Evolutionary conservation across 2,113 vertebrate genomes (phyloP).

Genomic region (Arenaria interpres): DNA sequence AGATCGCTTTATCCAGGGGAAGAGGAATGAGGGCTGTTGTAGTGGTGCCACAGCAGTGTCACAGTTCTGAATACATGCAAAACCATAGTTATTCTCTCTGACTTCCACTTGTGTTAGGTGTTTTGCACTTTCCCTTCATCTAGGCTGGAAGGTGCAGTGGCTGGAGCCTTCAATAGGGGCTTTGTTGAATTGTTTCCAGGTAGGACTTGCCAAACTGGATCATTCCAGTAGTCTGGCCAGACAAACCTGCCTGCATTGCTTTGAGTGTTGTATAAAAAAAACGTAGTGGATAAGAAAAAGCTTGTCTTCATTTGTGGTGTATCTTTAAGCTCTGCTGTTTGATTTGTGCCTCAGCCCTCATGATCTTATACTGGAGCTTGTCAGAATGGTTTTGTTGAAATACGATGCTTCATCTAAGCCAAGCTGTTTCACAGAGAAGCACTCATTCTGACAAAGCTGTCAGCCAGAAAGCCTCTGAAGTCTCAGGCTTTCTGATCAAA

Average conservation of each 20-base stretch:
- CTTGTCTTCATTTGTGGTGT: neutral
- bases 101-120: neutral
- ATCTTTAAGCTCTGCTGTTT: constrained; percentile 12
- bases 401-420: constrained; percentile 18
- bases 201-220: neutral
- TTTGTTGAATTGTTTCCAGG: neutral
- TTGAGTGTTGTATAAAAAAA: neutral
- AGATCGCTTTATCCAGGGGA: neutral
- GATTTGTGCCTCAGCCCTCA: constrained; percentile 22
- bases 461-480: constrained; percentile 41
- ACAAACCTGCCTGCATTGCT: neutral
- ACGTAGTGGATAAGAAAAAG: neutral
- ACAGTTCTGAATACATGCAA: neutral
- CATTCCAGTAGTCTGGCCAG: neutral
- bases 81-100: neutral
- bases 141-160: neutral
- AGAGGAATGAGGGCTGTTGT: neutral
- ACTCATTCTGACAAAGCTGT: constrained; percentile 55
- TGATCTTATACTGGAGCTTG: constrained; percentile 7
- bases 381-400: constrained; percentile 39
- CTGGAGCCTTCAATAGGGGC: neutral
- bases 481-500: constrained; percentile 48
- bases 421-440: constrained; percentile 3
- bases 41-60: neutral
- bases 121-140: neutral